Percentiles rank a stretch among this genome's conserved stretches.
phyloP scores from a whole-genome alignment of 2,113 vertebrate genomes.

The Hypomesus transpacificus region DNA sequence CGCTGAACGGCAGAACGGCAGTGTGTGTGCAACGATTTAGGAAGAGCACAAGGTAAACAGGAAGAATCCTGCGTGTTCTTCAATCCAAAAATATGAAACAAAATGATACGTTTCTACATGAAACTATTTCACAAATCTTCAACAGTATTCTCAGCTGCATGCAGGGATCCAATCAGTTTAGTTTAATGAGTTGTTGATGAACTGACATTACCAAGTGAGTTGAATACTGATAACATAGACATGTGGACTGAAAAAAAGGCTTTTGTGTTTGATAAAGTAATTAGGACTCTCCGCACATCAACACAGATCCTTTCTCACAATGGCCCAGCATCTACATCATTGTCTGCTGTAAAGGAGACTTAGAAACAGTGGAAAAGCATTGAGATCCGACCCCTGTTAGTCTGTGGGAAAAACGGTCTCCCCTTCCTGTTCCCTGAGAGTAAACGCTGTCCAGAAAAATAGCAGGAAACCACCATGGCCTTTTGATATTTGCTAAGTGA shows the following conservation, averaged over 20 bases:
- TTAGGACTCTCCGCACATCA: background rate
- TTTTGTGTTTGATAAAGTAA: constrained; percentile 15
- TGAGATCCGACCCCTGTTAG: constrained; percentile 47
- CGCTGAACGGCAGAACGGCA: too few relatives aligned
- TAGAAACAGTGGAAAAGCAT: constrained; percentile 26
- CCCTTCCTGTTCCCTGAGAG: constrained; percentile 62
- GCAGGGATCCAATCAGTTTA: too few relatives aligned
- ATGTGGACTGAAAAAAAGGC: background rate
- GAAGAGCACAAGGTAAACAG: too few relatives aligned
- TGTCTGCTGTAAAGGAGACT: constrained; percentile 22
- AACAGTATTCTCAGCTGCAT: too few relatives aligned
- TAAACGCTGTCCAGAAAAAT: constrained; percentile 68
- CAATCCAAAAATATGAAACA: too few relatives aligned
- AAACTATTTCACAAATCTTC: too few relatives aligned
- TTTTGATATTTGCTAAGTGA: constrained; percentile 61
- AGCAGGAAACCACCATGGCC: constrained; percentile 65
- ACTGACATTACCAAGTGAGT: background rate
- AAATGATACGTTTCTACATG: too few relatives aligned
- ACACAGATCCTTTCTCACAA: constrained; percentile 31
- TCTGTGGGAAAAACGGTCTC: constrained; percentile 62
- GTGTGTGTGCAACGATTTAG: too few relatives aligned
- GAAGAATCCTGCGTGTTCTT: too few relatives aligned
- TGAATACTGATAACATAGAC: background rate
- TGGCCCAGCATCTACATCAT: constrained; percentile 39
- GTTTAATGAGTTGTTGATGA: constrained; percentile 3